These are phyloP conservation scores for Brachionus manjavacas DNA, from an alignment of 1,140 invertebrate genomes.

Conservation along the genomic window DNA sequence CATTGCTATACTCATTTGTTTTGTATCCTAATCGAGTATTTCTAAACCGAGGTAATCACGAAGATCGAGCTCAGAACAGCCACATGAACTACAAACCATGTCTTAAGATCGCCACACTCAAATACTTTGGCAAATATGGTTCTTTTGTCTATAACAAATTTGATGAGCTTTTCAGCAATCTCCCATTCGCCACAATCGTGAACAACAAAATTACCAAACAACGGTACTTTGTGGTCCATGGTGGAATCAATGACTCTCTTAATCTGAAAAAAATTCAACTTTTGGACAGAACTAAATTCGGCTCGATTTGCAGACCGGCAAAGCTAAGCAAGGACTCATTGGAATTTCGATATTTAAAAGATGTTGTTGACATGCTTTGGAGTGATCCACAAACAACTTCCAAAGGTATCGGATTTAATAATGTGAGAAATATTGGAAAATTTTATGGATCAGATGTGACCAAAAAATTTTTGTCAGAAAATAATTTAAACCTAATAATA, in stretches of 20 bases:
- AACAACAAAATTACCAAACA: background rate
- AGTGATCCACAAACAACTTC: slow-evolving; percentile 39
- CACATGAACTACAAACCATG: slow-evolving; percentile 25
- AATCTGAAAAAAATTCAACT: slow-evolving; percentile 10
- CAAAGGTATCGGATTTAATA: background rate
- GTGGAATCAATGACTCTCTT: slow-evolving; percentile 26
- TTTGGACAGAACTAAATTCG: slow-evolving; percentile 11
- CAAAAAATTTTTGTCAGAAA: slow-evolving; percentile 25
- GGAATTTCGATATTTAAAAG: slow-evolving; percentile 15
- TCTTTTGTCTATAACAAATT: background rate
- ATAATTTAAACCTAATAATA: slow-evolving; percentile 39
- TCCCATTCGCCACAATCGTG: slow-evolving; percentile 3
- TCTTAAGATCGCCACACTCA: background rate
- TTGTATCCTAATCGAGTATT: slow-evolving; percentile 19
- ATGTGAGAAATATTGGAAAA: slow-evolving; percentile 13
- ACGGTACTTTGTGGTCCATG: slow-evolving; percentile 29
- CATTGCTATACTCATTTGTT: background rate
- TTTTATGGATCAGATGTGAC: slow-evolving; percentile 40
- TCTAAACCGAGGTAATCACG: slow-evolving; percentile 42
- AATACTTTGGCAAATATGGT: slow-evolving; percentile 25
- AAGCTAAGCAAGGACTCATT: slow-evolving; percentile 24
- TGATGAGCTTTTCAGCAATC: slow-evolving; percentile 16
- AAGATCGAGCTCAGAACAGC: slow-evolving; percentile 22
- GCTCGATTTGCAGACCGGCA: background rate
- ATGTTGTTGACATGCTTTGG: slow-evolving; percentile 41